These are phyloP conservation scores for Battus philenor DNA, from an alignment of 1,140 invertebrate species.

Conservation along the genomic window DNA sequence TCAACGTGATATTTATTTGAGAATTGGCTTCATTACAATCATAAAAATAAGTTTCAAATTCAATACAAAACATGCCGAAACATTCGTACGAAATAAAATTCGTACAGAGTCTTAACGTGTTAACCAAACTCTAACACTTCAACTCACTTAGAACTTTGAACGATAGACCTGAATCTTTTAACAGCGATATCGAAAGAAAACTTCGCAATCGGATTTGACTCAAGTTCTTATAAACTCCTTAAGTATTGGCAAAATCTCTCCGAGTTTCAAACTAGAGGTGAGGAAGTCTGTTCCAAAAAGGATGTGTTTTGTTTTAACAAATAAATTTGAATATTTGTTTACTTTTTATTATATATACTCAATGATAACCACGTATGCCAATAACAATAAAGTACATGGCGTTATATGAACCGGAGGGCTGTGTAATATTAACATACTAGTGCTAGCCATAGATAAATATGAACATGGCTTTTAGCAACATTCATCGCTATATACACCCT, in stretches of 20 bases:
- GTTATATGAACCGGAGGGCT: too few relatives aligned
- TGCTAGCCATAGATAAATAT: too few relatives aligned
- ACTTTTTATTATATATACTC: too few relatives aligned
- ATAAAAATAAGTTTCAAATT: too few relatives aligned
- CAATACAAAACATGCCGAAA: background rate
- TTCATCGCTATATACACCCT: too few relatives aligned
- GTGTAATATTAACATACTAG: too few relatives aligned
- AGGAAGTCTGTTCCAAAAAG: conserved; percentile 6
- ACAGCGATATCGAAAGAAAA: conserved; percentile 16
- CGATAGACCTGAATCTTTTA: conserved; percentile 15
- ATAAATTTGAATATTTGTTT: conserved; percentile 5
- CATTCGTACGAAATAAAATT: background rate
- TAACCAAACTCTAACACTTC: conserved; percentile 15
- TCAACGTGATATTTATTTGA: too few relatives aligned
- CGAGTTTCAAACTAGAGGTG: conserved; percentile 10
- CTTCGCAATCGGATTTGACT: conserved; percentile 13
- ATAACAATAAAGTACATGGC: too few relatives aligned
- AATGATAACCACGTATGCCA: too few relatives aligned
- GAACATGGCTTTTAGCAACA: too few relatives aligned
- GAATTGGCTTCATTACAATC: too few relatives aligned
- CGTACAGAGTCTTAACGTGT: background rate
- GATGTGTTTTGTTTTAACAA: conserved; percentile 14
- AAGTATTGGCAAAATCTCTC: conserved; percentile 14
- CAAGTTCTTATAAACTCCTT: conserved; percentile 14
- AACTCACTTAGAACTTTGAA: conserved; percentile 10